Evolutionary conservation across 2,888 invertebrate species (phyloP).

Genomic region (Platycheirus albimanus): DNA sequence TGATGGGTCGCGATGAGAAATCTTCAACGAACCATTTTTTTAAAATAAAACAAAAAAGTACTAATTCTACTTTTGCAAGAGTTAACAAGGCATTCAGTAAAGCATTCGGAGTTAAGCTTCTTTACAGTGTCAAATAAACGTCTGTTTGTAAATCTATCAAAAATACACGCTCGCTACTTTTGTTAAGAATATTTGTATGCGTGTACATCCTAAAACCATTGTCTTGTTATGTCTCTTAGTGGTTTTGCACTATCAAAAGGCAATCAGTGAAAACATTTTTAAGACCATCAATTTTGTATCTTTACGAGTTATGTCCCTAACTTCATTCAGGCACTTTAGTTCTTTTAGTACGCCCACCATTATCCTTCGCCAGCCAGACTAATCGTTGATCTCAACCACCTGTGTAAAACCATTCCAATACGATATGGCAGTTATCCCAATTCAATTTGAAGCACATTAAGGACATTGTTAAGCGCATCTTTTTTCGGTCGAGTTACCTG

Average conservation of each 20-base stretch:
- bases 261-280: slow-evolving; percentile 44
- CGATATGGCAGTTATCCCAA: slow-evolving; percentile 59
- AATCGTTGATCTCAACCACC: slow-evolving; percentile 72
- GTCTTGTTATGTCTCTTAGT: slow-evolving; percentile 17
- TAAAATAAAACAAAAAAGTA: no score
- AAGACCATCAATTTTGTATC: slow-evolving; percentile 63
- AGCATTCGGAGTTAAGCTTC: no score
- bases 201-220: background rate
- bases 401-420: slow-evolving; percentile 68
- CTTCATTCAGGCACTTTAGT: slow-evolving; percentile 30
- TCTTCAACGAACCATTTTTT: no score
- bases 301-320: slow-evolving; percentile 44
- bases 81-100: no score
- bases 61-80: no score
- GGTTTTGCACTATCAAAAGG: slow-evolving; percentile 38
- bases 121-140: no score
- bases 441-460: slow-evolving; percentile 65
- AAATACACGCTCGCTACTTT: no score
- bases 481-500: slow-evolving; percentile 51
- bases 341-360: slow-evolving; percentile 36
- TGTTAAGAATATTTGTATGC: no score
- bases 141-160: no score
- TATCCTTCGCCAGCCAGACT: slow-evolving; percentile 56
- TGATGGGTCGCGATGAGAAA: no score
- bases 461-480: slow-evolving; percentile 57